Conservation (phyloP, 2,113 vertebrate genomes). For the Hemiprocne comata region DNA sequence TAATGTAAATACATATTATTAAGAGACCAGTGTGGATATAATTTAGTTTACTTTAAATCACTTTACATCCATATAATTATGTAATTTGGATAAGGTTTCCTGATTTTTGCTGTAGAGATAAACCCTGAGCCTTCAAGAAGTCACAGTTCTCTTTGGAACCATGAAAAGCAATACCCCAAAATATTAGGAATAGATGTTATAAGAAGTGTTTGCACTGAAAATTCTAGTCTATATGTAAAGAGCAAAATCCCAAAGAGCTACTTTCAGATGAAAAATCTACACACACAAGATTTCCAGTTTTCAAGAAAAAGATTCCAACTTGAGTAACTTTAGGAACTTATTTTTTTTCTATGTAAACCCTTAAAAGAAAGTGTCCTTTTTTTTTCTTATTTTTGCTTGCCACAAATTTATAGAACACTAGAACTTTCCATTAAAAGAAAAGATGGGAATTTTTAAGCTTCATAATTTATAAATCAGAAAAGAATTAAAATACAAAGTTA, state of each 20-base stretch:
- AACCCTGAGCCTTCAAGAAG: not conserved
- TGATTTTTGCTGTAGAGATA: not conserved
- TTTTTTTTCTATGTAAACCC: not conserved
- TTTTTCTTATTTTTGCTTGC: not conserved
- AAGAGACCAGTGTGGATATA: not conserved
- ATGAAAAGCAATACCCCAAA: not conserved
- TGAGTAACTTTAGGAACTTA: not conserved
- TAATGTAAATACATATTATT: conserved; percentile 12
- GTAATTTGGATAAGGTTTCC: not conserved
- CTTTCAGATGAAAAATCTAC: not conserved
- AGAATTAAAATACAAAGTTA: not conserved
- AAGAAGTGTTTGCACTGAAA: not conserved
- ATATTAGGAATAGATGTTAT: not conserved
- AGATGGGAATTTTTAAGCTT: not conserved
- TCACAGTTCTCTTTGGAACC: not conserved
- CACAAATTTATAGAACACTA: not conserved
- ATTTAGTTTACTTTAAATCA: not conserved
- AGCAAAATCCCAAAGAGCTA: not conserved
- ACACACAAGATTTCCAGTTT: not conserved
- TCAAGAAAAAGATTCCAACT: not conserved
- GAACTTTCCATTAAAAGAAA: not conserved
- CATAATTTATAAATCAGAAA: not conserved
- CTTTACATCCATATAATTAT: not conserved
- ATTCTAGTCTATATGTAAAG: not conserved
- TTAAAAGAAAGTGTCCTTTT: not conserved